Conservation (phyloP, 2,113 vertebrate genomes). For the Lepisosteus osseus region DNA sequence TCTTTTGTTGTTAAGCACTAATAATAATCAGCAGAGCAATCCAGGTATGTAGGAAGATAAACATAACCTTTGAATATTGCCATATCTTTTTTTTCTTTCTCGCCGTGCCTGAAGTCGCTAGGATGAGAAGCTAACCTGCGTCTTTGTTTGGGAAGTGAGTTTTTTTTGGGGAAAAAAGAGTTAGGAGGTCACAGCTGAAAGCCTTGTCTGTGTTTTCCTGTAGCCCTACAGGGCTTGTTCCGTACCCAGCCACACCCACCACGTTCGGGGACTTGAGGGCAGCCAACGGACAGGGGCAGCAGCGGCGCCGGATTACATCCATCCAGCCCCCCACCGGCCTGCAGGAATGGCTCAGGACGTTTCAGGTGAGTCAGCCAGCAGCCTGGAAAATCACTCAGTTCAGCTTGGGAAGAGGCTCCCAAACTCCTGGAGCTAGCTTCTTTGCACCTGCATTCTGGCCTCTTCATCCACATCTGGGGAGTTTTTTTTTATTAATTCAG, state of each 20-base stretch:
- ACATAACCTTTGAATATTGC: too few species aligned
- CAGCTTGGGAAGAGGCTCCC: too few species aligned
- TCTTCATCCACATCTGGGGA: too few species aligned
- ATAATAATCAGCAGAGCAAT: too few species aligned
- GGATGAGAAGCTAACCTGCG: too few species aligned
- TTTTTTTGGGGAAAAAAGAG: not conserved
- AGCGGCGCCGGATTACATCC: slow-evolving; percentile 90
- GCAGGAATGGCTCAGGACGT: slow-evolving; percentile 98
- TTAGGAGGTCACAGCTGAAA: too few species aligned
- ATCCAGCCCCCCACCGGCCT: slow-evolving; percentile 93
- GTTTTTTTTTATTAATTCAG: too few species aligned
- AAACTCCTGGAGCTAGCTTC: not conserved
- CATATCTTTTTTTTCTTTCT: not conserved
- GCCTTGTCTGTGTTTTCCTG: not conserved
- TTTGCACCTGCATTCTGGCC: not conserved
- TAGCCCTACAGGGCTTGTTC: slow-evolving; percentile 93
- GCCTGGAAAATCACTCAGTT: not conserved
- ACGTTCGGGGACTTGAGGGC: slow-evolving; percentile 95
- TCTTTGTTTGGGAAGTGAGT: not conserved
- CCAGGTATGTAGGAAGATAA: too few species aligned
- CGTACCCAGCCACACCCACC: slow-evolving; percentile 92
- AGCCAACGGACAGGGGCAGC: slow-evolving; percentile 94
- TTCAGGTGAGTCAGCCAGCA: slow-evolving; percentile 77
- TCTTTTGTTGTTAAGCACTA: too few species aligned
- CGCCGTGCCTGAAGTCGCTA: not conserved